A percentile compares a stretch with the other conserved stretches of the same genome.
phyloP scores from a whole-genome alignment of 2,113 vertebrate species.

The Corythornis madagascariensis region DNA sequence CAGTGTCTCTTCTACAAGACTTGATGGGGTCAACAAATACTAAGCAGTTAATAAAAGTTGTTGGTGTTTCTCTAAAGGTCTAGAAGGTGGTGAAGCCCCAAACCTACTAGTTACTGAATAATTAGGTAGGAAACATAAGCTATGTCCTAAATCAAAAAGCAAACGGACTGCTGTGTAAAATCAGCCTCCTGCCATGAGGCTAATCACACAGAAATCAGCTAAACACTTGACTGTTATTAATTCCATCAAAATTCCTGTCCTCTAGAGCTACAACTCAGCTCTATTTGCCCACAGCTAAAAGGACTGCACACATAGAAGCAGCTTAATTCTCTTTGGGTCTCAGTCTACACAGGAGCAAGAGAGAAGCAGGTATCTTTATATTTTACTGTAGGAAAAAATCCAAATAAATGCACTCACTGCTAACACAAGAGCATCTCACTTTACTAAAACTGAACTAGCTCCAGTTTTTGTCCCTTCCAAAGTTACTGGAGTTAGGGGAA shows the following conservation, averaged over 20 bases:
- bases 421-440: background rate
- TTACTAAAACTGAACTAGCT: background rate
- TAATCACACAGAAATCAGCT: background rate
- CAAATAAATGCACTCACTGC: too few species aligned
- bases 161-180: background rate
- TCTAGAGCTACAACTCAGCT: background rate
- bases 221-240: background rate
- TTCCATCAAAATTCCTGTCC: background rate
- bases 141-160: background rate
- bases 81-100: background rate
- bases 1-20: background rate
- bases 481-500: background rate
- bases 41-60: background rate
- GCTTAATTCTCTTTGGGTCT: background rate
- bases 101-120: background rate
- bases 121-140: background rate
- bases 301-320: background rate
- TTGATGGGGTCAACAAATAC: background rate
- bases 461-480: background rate
- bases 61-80: background rate
- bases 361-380: background rate
- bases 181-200: background rate
- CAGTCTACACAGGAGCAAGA: background rate
- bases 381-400: background rate
- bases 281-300: background rate